Evolutionary conservation across 2,797 vertebrate genomes (phyloP), one percentile per base, ranked within the genome.

Genomic region (Podarcis siculus): DNA sequence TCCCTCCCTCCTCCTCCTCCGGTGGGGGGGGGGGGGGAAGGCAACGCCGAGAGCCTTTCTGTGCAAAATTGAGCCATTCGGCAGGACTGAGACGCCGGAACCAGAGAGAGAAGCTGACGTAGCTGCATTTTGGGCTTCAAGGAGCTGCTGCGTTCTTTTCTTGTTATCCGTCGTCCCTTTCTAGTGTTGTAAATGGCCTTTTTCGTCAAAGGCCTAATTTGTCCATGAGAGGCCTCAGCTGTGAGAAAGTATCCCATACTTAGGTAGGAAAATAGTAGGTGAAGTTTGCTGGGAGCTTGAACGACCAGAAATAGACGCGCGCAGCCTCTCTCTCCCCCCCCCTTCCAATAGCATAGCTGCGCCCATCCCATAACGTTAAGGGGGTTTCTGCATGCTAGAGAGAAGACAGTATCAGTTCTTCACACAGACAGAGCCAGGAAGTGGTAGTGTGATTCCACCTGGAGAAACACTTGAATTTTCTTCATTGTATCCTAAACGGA

Each of bases 1-100:
- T 2, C 1, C 69, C 30, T 0, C 2, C 1, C 25, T 9, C 1
- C 4, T 8, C 39, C 42, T 42, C 42, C 0, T 8, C 66, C 30
- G 66, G 25, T 25, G 66, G 23, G 23, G 3, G 66, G 19, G 6
- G 45, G 13, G 10, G 49, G 13, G 49, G 3, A 13, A 55, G 49
- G 49, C 13, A 55, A 4, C 49, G 49, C 23, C 25, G 9, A 42
- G 75, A 27, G 25, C 23, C 7, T 5, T 49, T 25, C 27, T 30
- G 76, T 27, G 76, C 23, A 8, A 19, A 15, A 37, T 21, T 12
- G 15, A 39, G 37, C 37, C 35, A 3, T 19, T 23, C 73, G 37
- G 37, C 19, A 10, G 25, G 39, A 21, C 17, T 10, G n/a, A 73
- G 17, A 17, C 71, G 32, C 49, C 49, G 4, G 49, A 55, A 55